Conservation (phyloP, 2,113 vertebrate genomes). For the Urocitellus parryii region DNA sequence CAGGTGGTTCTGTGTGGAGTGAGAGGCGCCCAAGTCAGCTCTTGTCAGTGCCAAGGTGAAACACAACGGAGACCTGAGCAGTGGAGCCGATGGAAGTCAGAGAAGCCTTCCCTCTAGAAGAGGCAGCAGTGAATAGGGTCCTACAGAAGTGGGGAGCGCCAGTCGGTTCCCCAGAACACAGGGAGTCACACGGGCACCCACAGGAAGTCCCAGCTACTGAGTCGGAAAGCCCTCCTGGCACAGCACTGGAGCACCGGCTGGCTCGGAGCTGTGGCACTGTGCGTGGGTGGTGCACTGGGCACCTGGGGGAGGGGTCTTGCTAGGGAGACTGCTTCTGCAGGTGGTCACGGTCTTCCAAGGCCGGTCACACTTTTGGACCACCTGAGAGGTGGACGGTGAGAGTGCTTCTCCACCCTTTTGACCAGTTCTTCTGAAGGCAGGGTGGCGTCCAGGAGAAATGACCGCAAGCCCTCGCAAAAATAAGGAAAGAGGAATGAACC, state of each 20-base stretch:
- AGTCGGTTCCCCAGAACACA: not conserved
- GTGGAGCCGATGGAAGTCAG: accelerated
- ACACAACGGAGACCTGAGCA: not conserved
- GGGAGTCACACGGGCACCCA: not conserved
- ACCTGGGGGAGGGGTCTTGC: not conserved
- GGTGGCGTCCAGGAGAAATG: not conserved
- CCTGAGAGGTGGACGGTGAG: not conserved
- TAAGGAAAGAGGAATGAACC: not conserved
- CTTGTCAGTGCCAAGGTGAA: no score
- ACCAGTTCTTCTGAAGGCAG: not conserved
- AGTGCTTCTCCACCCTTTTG: not conserved
- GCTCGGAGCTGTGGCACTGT: no score
- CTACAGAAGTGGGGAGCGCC: not conserved
- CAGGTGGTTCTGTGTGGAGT: not conserved
- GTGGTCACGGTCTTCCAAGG: not conserved
- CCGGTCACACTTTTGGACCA: not conserved
- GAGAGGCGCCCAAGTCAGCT: not conserved
- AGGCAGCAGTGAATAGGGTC: not conserved
- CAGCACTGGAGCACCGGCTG: no score
- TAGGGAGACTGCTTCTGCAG: not conserved
- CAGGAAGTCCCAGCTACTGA: not conserved
- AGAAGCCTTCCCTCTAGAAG: not conserved
- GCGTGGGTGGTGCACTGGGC: no score
- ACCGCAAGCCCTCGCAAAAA: not conserved
- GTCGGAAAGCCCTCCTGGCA: no score